These are phyloP conservation scores for Illadopsis cleaveri DNA, from an alignment of 2,113 vertebrate species.

Conservation along the genomic window DNA sequence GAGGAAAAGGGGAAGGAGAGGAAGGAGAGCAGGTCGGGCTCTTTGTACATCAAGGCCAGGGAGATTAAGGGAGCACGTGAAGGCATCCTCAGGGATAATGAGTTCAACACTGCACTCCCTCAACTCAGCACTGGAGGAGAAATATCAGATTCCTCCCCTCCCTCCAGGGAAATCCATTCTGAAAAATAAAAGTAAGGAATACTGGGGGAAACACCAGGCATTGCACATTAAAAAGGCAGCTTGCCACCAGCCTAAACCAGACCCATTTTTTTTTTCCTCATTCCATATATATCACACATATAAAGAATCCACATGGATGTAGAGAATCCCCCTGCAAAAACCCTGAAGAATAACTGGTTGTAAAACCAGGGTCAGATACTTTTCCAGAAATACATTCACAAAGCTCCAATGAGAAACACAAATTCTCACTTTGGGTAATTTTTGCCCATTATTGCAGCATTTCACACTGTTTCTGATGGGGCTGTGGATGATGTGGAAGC, in stretches of 20 bases:
- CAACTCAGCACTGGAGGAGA: neutral
- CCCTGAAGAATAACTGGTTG: neutral
- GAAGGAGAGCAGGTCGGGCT: neutral
- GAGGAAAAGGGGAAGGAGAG: neutral
- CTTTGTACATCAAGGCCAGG: conserved; percentile 20
- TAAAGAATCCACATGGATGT: neutral
- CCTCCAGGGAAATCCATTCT: neutral
- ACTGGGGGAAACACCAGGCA: neutral
- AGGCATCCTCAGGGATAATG: neutral
- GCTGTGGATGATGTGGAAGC: neutral
- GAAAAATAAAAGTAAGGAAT: neutral
- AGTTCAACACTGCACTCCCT: neutral
- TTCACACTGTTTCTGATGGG: neutral
- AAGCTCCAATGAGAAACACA: neutral
- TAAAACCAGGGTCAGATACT: neutral
- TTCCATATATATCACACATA: neutral
- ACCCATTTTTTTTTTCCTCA: neutral
- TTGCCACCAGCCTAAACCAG: neutral
- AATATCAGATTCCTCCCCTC: neutral
- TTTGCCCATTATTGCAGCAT: neutral
- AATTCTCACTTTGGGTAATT: neutral
- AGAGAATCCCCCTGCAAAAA: neutral
- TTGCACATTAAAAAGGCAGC: neutral
- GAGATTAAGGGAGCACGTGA: conserved; percentile 12
- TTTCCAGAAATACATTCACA: neutral